A percentile compares a stretch with the other conserved stretches of the same genome.
phyloP scores from a whole-genome alignment of 2,888 invertebrate species.

The Plebejus melissa region DNA sequence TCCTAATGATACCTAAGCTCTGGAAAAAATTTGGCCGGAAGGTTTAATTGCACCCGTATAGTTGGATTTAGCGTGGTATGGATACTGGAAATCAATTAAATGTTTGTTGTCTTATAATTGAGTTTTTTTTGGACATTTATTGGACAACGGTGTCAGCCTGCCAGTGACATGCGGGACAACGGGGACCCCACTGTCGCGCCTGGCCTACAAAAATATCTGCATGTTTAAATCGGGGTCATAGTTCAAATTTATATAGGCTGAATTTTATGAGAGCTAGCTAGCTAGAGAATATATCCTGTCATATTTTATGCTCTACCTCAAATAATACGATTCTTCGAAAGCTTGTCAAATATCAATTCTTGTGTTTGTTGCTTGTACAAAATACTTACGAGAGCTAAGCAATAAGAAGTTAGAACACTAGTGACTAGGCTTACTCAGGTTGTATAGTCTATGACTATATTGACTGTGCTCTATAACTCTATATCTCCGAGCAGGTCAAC shows the following conservation, averaged over 20 bases:
- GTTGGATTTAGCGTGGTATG: not conserved
- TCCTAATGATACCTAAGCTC: no score
- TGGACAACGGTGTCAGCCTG: not conserved
- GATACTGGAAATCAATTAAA: not conserved
- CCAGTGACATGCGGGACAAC: not conserved
- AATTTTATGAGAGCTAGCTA: not conserved
- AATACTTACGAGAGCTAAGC: not conserved
- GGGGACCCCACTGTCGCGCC: not conserved
- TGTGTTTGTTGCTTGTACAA: not conserved
- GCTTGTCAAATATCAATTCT: not conserved
- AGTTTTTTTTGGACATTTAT: not conserved
- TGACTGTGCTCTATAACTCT: not conserved
- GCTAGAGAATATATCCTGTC: no score
- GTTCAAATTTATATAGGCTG: not conserved
- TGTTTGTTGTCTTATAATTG: not conserved
- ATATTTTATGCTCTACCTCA: no score
- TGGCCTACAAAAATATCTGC: not conserved
- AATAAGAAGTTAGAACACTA: not conserved
- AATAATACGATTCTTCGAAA: not conserved
- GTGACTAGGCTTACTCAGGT: not conserved
- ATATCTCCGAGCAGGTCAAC: conserved; percentile 27
- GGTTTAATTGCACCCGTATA: not conserved
- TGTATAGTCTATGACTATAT: not conserved
- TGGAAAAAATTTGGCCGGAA: no score
- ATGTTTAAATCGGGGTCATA: not conserved